Base-by-base conservation (phyloP, 2,888 invertebrate species). In the Ennomos quercinarius region DNA sequence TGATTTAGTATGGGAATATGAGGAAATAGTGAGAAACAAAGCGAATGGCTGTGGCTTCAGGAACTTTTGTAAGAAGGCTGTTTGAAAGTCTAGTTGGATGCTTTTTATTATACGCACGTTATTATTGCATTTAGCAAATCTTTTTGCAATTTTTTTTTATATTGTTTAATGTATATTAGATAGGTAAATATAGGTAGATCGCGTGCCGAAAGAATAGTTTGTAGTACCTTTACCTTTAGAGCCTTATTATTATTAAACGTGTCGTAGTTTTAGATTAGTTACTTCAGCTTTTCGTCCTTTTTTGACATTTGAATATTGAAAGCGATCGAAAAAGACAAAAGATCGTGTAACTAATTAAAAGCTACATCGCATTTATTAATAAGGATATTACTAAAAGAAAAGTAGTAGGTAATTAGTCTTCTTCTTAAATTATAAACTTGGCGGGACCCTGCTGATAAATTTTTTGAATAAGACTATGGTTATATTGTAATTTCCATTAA, bases 391-490 rank as follows among this genome's bases (percentile, higher is more conserved):
- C n/a, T n/a, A n/a, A n/a, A n/a, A n/a, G n/a, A n/a, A n/a, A n/a
- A n/a, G n/a, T n/a, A n/a, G n/a, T n/a, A n/a, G n/a, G 58, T 45
- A 57, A 49, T 68, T 72, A 67, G 66, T 71, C 67, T 70, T 78
- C 5, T 27, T 27, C 27, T 27, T 27, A 27, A 72, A 57, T 43
- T 71, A 63, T 70, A 71, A 70, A 83, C 77, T 82, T 78, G 74
- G 79, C 54, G 87, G 87, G 87, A 86, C 87, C 87, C 86, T 81
- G 69, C 80, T 76, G 65, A 70, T 67, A 68, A 70, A 67, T 64
- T 65, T 17, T 67, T 70, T 57, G 66, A 69, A 71, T 61, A 62
- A 74, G 70, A 60, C 58, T 44, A 37, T 61, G 45, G 48, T 71
- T 72, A 57, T 68, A 71, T 72, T 67, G 67, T 76, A 76, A 68